Base-by-base conservation (phyloP, 2,888 invertebrate genomes). In the Caenorhabditis auriculariae region DNA sequence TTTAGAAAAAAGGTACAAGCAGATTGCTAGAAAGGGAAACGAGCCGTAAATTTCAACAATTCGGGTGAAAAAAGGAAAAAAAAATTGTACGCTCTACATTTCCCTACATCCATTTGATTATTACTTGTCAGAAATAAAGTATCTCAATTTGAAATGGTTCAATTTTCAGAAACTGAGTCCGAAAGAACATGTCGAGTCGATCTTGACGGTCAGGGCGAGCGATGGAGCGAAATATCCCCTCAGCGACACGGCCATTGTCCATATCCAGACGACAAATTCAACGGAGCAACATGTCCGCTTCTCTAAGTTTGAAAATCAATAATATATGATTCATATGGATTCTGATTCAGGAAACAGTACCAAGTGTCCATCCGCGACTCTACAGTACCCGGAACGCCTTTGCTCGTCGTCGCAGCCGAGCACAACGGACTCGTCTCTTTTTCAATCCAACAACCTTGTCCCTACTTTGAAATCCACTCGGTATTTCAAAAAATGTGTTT, bases 191-290 rank as follows among this genome's bases (percentile, higher is more conserved):
- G 87, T 88, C 47, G 92, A 93, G 82, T 93, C 91, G 82, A 89
- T 90, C 84, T 84, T 93, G 54, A 87, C 88, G 69, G 88, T 93
- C 55, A 89, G 90, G 82, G 93, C 91, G 3, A 87, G 87, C 7
- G 69, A 69, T 49, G 42, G 50, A 6, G 66, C 59, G 4, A 49
- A 48, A n/a, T 48, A 52, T 15, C 57, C 61, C 28, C 32, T 54
- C 19, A 38, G 32, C 12, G 87, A 89, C 55, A 88, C 90, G 52
- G 87, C 92, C 51, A 90, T 90, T 47, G 90, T 94, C 21, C 91
- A 91, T 83, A 89, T 95, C 61, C 86, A 88, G 82, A 87, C 53
- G 4, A 43, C 32, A 12, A 17, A 35, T 4, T 17, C 12, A n/a
- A 12, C 41, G 17, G 35, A 12, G 35, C 9, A 35, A 15, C 15